Conservation (phyloP, 2,113 vertebrate genomes). For the Nibea coibor region DNA sequence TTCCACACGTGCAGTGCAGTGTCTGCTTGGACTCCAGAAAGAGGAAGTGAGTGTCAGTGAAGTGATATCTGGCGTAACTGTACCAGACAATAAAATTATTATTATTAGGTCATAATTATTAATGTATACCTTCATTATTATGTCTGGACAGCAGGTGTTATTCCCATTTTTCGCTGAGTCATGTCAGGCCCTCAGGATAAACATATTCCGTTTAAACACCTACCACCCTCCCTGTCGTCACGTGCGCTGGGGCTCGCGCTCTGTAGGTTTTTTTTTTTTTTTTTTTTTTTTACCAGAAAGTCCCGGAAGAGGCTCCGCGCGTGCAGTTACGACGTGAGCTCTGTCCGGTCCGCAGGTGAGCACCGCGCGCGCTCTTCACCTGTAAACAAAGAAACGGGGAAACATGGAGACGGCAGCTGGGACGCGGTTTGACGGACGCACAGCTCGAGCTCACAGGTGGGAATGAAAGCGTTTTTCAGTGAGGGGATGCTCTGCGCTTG, state of each 20-base stretch:
- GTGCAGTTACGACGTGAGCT: background rate
- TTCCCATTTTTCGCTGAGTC: too few species aligned
- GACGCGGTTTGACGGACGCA: background rate
- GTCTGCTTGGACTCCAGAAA: too few species aligned
- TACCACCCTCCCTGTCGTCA: background rate
- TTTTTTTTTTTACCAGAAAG: constrained; percentile 39
- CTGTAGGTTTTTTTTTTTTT: background rate
- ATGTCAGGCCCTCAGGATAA: background rate
- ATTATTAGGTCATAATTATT: too few species aligned
- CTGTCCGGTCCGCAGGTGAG: constrained; percentile 31
- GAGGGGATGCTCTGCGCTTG: background rate
- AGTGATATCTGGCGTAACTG: too few species aligned
- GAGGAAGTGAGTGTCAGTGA: too few species aligned
- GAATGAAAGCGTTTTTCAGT: background rate
- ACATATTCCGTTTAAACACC: background rate
- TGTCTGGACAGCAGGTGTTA: too few species aligned
- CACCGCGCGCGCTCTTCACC: background rate
- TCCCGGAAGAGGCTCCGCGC: constrained; percentile 65
- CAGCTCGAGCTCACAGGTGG: accelerated
- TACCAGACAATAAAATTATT: too few species aligned
- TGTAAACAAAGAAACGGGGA: constrained; percentile 32
- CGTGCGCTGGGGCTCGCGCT: constrained; percentile 5
- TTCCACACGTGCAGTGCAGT: too few species aligned
- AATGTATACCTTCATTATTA: too few species aligned
- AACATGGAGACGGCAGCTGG: constrained; percentile 7